phyloP scores from a whole-genome alignment of 2,888 invertebrate genomes.

The Eudasyphora cyanicolor region DNA sequence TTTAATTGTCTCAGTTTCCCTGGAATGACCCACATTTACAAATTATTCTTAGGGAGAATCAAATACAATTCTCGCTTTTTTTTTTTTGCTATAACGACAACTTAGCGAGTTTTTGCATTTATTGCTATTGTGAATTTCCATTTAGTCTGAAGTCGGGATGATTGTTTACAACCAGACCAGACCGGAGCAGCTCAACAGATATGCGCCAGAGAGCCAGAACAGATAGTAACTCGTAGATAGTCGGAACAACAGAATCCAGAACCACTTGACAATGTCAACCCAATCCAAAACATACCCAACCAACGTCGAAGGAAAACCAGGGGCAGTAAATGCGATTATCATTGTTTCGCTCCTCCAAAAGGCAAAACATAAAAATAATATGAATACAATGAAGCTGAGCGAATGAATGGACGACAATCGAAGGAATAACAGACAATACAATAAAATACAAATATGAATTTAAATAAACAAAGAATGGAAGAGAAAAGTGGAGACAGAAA shows the following conservation, averaged over 20 bases:
- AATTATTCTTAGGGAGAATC: neutral
- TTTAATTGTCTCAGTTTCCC: too few relatives aligned
- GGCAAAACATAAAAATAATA: neutral
- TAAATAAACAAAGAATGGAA: neutral
- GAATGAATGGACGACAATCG: too few relatives aligned
- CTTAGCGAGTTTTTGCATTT: neutral
- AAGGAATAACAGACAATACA: too few relatives aligned
- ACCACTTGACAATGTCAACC: conserved; percentile 1
- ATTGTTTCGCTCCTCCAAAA: neutral
- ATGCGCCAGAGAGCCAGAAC: too few relatives aligned
- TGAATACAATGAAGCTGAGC: neutral
- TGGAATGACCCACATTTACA: neutral
- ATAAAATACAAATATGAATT: neutral
- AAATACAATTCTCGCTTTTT: neutral
- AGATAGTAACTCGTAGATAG: too few relatives aligned
- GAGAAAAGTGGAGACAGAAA: neutral
- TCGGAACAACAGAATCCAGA: neutral
- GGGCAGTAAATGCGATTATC: neutral
- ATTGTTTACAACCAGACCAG: neutral
- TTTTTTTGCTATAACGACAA: too few relatives aligned
- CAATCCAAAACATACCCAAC: too few relatives aligned
- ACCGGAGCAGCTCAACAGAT: neutral
- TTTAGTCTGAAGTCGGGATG: neutral
- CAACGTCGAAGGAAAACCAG: too few relatives aligned
- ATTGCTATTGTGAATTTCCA: conserved; percentile 15